Conservation (phyloP, 2,113 vertebrate species). For the Mionectes macconnelli region DNA sequence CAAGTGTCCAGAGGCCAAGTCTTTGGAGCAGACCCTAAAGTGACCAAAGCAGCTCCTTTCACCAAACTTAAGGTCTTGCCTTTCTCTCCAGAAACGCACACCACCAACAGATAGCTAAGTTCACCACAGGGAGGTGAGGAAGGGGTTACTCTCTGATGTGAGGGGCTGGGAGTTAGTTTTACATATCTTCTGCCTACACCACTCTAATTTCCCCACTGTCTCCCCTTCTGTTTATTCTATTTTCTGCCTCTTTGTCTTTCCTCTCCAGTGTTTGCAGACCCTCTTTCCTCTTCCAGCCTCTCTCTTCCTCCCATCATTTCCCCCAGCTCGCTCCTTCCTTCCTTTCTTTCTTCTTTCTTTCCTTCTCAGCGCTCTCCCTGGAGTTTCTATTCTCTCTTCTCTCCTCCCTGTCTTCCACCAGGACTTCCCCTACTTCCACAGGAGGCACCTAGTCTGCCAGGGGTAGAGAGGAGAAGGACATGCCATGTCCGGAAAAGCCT, state of each 20-base stretch:
- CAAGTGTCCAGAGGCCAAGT: background rate
- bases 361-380: background rate
- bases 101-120: background rate
- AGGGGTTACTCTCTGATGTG: background rate
- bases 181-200: background rate
- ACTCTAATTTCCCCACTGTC: background rate
- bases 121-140: background rate
- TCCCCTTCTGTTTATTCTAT: constrained; percentile 30
- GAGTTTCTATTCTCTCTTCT: constrained; percentile 30
- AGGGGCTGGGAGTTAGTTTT: background rate
- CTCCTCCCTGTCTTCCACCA: background rate
- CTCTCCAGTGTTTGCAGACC: background rate
- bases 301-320: constrained; percentile 23
- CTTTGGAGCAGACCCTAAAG: background rate
- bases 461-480: background rate
- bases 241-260: constrained; percentile 49
- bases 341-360: constrained; percentile 48
- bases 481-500: background rate
- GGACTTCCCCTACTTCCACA: background rate
- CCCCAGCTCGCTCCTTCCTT: background rate
- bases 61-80: background rate
- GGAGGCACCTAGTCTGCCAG: background rate
- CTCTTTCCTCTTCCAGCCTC: constrained; percentile 45
- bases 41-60: background rate
- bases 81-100: background rate